Evolutionary conservation across 2,797 vertebrate genomes (phyloP).

Genomic region (Botia kubotai): DNA sequence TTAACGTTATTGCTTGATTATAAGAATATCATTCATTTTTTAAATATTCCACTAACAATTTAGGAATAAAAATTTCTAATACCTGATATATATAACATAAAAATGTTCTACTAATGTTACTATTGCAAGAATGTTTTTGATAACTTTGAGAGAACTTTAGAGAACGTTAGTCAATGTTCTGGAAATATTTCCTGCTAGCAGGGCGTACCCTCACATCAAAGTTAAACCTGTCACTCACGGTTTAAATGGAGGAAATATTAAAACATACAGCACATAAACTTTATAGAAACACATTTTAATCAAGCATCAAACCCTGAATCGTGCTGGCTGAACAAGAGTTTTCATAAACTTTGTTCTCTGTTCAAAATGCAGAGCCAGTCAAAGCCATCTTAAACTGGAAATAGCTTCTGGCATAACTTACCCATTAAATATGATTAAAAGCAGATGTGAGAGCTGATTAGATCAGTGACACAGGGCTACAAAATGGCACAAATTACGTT

Average conservation of each 20-base stretch:
- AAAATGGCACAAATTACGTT: conserved; percentile 73
- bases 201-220: neutral
- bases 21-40: too few relatives aligned
- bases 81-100: too few relatives aligned
- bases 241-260: neutral
- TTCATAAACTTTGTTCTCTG: conserved; percentile 50
- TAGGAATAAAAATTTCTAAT: too few relatives aligned
- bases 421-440: conserved; percentile 79
- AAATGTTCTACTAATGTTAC: too few relatives aligned
- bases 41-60: too few relatives aligned
- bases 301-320: conserved; percentile 39
- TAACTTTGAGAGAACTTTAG: too few relatives aligned
- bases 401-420: conserved; percentile 74
- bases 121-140: too few relatives aligned
- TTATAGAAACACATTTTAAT: neutral
- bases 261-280: neutral
- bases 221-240: neutral
- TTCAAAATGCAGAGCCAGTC: conserved; percentile 58
- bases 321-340: conserved; percentile 47
- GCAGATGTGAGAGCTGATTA: conserved; percentile 76
- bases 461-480: conserved; percentile 70
- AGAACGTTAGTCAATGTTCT: too few relatives aligned
- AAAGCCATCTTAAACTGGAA: conserved; percentile 65
- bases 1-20: too few relatives aligned
- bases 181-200: too few relatives aligned